Percentiles rank a stretch among this genome's conserved stretches.
Evolutionary conservation across 2,797 vertebrate species (phyloP).

Genomic region (Anguilla obscura): DNA sequence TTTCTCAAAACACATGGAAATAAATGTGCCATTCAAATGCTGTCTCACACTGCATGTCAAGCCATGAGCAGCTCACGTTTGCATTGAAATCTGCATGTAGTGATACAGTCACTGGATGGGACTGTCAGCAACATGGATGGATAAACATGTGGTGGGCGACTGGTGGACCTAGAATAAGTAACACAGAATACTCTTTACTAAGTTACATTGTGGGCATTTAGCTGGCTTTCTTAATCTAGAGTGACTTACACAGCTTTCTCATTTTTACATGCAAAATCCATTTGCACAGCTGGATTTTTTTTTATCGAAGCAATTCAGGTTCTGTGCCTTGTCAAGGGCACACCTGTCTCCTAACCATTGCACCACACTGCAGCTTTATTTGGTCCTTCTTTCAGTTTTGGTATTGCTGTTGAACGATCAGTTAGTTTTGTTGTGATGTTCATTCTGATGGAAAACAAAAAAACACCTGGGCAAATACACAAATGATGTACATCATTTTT

Average conservation of each 20-base stretch:
- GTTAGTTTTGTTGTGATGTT: background rate
- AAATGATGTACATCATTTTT: background rate
- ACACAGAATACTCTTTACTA: background rate
- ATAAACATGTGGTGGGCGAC: background rate
- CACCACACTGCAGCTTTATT: background rate
- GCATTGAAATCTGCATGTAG: background rate
- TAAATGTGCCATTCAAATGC: background rate
- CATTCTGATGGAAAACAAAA: background rate
- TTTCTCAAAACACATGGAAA: background rate
- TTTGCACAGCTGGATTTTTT: too few relatives aligned
- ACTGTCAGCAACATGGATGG: background rate
- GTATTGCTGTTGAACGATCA: background rate
- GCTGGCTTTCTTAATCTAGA: too few relatives aligned
- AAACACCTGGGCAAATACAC: background rate
- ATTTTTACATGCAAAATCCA: too few relatives aligned
- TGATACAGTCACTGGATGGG: background rate
- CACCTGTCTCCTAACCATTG: too few relatives aligned
- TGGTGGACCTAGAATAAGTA: background rate
- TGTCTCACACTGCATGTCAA: background rate
- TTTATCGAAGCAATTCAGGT: too few relatives aligned
- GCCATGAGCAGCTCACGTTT: background rate
- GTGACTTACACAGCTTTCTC: too few relatives aligned
- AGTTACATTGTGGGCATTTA: background rate
- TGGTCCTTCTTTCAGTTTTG: background rate
- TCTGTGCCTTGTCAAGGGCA: too few relatives aligned